phyloP scores from a whole-genome alignment of 2,113 vertebrate species.

The Tinamus guttatus region DNA sequence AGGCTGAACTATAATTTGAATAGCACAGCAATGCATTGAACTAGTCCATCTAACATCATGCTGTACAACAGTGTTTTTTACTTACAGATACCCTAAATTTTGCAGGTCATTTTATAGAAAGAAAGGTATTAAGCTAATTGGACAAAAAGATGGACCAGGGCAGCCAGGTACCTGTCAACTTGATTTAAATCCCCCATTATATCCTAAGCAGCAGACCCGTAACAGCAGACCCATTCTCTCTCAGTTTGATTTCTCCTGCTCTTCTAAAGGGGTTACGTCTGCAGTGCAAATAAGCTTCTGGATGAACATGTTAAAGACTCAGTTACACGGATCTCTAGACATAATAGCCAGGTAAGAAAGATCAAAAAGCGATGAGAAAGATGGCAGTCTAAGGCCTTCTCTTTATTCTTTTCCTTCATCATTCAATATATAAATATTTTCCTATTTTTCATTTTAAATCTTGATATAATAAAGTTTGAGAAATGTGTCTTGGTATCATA shows the following conservation, averaged over 20 bases:
- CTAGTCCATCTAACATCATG: not conserved
- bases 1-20: not conserved
- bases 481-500: not conserved
- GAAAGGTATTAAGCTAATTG: not conserved
- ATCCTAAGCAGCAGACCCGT: not conserved
- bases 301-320: not conserved
- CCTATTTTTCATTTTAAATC: not conserved
- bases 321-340: not conserved
- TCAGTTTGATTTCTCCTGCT: not conserved
- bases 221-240: not conserved
- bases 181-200: not conserved
- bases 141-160: not conserved
- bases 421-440: not conserved
- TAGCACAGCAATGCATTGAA: not conserved
- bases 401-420: not conserved
- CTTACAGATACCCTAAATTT: not conserved
- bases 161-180: not conserved
- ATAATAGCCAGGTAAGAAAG: not conserved
- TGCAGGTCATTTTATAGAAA: not conserved
- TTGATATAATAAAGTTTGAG: not conserved
- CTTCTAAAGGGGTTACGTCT: not conserved
- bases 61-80: not conserved
- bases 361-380: not conserved
- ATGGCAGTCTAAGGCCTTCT: not conserved
- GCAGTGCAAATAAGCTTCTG: not conserved